Base-by-base conservation (phyloP, 2,888 invertebrate species). In the Bruchidius siliquastri region DNA sequence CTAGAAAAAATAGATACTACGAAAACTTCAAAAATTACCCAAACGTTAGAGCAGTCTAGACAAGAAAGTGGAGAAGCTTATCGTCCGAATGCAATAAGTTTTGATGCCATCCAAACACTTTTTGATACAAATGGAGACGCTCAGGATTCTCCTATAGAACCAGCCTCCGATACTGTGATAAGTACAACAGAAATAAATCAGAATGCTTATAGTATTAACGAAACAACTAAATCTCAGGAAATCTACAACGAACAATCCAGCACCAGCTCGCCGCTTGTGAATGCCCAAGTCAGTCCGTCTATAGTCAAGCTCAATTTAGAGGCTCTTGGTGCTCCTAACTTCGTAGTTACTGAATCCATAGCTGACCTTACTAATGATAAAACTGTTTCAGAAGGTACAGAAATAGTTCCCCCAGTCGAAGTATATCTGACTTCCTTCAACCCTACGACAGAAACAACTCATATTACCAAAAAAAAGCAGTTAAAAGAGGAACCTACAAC, bases 381-480 rank as follows among this genome's bases (percentile, higher is more conserved):
- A 22, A 30, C 22, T 22, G 6, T 22, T 67, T 20, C 32, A n/a
- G 26, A 26, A 26, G 26, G 2, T 4, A 26, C 26, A 26, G 26
- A 66, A 70, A 69, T 26, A n/a, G 32, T 70, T 22, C 67, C 49
- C 22, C 67, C 70, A n/a, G 73, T 74, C 49, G 72, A 74, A 49
- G 26, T 73, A 67, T 74, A 73, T 67, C 72, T 74, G 18, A 74
- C 70, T 0, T 72, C 75, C 2, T 75, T 75, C 26, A 73, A 71
- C n/a, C 72, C 74, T 21, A 75, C 74, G 20, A 49, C 49, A 49
- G 74, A 73, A 32, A 21, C 71, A n/a, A 72, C 70, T 6, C 71
- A 74, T 22, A 73, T 71, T 18, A 74, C 76, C 6, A 76, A 75
- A 49, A 74, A 74, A 21, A 76, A 76, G 30, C 72, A 76, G 49